Evolutionary conservation across 2,797 vertebrate genomes (phyloP), one percentile per base, ranked within the genome.

Genomic region (Gallinago solitaria): DNA sequence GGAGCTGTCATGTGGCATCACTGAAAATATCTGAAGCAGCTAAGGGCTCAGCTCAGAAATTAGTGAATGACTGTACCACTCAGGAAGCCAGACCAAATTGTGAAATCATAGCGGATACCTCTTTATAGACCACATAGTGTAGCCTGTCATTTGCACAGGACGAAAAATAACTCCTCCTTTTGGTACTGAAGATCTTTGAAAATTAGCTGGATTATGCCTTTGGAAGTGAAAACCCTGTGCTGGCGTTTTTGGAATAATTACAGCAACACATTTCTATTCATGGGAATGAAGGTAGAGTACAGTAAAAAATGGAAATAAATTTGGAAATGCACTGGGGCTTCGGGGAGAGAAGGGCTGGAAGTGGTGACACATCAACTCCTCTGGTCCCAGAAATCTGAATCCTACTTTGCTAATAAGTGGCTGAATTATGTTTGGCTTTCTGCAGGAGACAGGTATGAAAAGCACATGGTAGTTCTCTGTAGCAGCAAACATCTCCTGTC

Each of bases 401-500:
- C 11, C 47, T 41, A 2, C 45, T 61, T 65, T 78, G 25, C 23
- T 48, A 16, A 28, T 25, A 7, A 47, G 24, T 9, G 21, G 9
- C 0, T 19, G 69, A 70, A 43, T 37, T 9, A 2, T 0, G 10
- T 53, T 35, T 51, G 48, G 5, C 4, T 43, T 13, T 75, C 24
- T 21, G 8, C 67, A 21, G 24, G 1, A 13, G 33, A 12, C 37
- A 48, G 11, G 19, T 16, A 16, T 32, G 47, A 16, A 45, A 20
- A 50, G 3, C 24, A 20, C 13, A 9, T 0, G 9, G 30, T 3
- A 32, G 23, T 7, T 65, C 45, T 61, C 16, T 19, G 30, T 0
- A 43, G 50, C 33, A 89, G 47, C 28, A 75, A 23, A 73, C 25
- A 18, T 76, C 9, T 73, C 19, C 25, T 27, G 45, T 21, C 75